Percentiles rank a stretch among this genome's conserved stretches.
These are phyloP conservation scores for Quadroppia sp. DNA, from an alignment of 2,888 invertebrate genomes.

Conservation along the genomic window DNA sequence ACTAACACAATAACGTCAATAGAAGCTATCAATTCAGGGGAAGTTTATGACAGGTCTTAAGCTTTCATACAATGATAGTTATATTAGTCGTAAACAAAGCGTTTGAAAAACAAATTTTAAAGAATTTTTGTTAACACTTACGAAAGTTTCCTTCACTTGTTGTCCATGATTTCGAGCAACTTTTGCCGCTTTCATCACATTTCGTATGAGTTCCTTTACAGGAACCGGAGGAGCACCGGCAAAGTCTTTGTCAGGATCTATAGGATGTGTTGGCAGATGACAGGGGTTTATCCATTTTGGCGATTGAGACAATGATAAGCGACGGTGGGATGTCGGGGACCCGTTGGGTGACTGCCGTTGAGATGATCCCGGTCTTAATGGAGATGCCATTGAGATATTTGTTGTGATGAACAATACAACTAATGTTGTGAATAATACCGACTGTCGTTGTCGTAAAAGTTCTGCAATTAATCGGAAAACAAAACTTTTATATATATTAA, in stretches of 20 bases:
- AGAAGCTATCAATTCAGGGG: background rate
- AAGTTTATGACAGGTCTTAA: background rate
- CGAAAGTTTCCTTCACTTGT: slow-evolving; percentile 41
- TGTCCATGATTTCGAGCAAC: slow-evolving; percentile 43
- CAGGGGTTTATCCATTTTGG: slow-evolving; percentile 46
- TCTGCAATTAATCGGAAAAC: background rate
- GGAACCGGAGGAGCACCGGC: slow-evolving; percentile 42
- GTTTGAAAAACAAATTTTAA: background rate
- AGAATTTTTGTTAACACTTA: slow-evolving; percentile 39
- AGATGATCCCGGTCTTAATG: slow-evolving; percentile 6
- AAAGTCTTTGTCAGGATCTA: slow-evolving; percentile 44
- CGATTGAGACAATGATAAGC: background rate
- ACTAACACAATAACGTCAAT: slow-evolving; percentile 1
- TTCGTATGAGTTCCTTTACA: slow-evolving; percentile 28
- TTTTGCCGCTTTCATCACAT: slow-evolving; percentile 38
- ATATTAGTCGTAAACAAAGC: background rate
- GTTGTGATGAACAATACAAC: slow-evolving; percentile 11
- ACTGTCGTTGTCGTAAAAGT: slow-evolving; percentile 21
- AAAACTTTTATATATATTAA: background rate
- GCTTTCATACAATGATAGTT: background rate
- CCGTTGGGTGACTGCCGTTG: slow-evolving; percentile 8
- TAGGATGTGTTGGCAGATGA: slow-evolving; percentile 44
- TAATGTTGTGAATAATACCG: slow-evolving; percentile 21
- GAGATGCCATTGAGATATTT: slow-evolving; percentile 34
- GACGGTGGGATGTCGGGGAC: slow-evolving; percentile 18